phyloP scores from a whole-genome alignment of 2,113 vertebrate species.

The Anarhynchus alexandrinus region DNA sequence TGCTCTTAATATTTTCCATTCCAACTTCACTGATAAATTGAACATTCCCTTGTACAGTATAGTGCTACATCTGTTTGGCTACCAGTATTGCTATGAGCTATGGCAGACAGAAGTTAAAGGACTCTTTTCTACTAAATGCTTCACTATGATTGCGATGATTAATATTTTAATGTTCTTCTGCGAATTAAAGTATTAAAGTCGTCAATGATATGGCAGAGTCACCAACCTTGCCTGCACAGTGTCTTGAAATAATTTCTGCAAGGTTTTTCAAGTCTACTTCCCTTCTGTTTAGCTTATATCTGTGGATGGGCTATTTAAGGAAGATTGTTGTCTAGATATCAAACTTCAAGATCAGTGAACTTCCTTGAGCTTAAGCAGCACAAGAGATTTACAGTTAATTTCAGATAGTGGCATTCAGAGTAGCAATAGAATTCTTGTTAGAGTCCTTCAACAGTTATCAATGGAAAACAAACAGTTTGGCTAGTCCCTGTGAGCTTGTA shows the following conservation, averaged over 20 bases:
- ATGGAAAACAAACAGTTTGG: slow-evolving; percentile 16
- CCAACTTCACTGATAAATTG: not conserved
- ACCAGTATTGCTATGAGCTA: not conserved
- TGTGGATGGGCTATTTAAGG: not conserved
- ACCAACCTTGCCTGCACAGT: not conserved
- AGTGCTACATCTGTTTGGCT: not conserved
- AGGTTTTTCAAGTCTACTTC: not conserved
- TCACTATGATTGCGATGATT: not conserved
- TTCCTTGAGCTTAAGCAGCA: not conserved
- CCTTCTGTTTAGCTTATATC: not conserved
- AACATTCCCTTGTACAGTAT: not conserved
- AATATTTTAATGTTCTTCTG: not conserved
- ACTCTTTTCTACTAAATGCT: not conserved
- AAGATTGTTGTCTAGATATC: not conserved
- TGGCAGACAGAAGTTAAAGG: not conserved
- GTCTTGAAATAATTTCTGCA: not conserved
- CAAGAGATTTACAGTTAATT: not conserved
- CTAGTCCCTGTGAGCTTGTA: not conserved
- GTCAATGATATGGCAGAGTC: not conserved
- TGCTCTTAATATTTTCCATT: not conserved
- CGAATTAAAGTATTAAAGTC: not conserved
- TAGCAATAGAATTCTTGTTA: not conserved
- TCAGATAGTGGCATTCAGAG: not conserved
- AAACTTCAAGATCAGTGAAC: not conserved
- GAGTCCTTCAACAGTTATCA: not conserved